phyloP scores from a whole-genome alignment of 2,888 invertebrate genomes.

The Hypolimnas misippus region DNA sequence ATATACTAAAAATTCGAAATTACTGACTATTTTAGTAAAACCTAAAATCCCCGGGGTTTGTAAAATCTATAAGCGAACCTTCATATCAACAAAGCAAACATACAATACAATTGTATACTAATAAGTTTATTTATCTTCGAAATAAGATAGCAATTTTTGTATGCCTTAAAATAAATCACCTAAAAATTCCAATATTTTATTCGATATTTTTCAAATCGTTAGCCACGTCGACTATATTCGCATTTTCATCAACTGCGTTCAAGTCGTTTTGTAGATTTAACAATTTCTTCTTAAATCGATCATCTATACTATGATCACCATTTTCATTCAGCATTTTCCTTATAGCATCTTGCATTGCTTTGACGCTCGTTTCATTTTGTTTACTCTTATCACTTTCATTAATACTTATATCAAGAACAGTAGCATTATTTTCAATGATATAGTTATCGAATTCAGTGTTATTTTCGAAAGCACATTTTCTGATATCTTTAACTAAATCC shows the following conservation, averaged over 20 bases:
- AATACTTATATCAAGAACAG: slow-evolving; percentile 56
- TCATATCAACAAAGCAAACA: too few species aligned
- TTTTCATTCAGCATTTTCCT: slow-evolving; percentile 59
- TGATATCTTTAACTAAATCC: slow-evolving; percentile 54
- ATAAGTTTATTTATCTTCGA: too few species aligned
- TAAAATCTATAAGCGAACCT: too few species aligned
- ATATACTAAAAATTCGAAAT: too few species aligned
- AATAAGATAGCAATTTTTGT: neutral
- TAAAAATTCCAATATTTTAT: slow-evolving; percentile 12
- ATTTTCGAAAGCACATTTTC: slow-evolving; percentile 57
- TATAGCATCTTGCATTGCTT: slow-evolving; percentile 58
- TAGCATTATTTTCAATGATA: slow-evolving; percentile 65
- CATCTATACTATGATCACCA: slow-evolving; percentile 51
- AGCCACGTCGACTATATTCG: slow-evolving; percentile 40
- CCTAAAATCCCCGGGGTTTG: too few species aligned
- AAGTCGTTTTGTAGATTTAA: slow-evolving; percentile 53
- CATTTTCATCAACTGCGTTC: slow-evolving; percentile 48
- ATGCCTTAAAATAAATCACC: neutral
- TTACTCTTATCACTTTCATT: slow-evolving; percentile 35
- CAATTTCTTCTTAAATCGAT: slow-evolving; percentile 56
- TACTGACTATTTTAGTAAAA: too few species aligned
- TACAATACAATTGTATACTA: too few species aligned
- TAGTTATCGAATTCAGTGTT: slow-evolving; percentile 51
- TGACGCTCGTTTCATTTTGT: slow-evolving; percentile 43
- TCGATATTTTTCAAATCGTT: slow-evolving; percentile 32